phyloP scores from a whole-genome alignment of 1,140 invertebrate species.

The Platorchestia sp. region DNA sequence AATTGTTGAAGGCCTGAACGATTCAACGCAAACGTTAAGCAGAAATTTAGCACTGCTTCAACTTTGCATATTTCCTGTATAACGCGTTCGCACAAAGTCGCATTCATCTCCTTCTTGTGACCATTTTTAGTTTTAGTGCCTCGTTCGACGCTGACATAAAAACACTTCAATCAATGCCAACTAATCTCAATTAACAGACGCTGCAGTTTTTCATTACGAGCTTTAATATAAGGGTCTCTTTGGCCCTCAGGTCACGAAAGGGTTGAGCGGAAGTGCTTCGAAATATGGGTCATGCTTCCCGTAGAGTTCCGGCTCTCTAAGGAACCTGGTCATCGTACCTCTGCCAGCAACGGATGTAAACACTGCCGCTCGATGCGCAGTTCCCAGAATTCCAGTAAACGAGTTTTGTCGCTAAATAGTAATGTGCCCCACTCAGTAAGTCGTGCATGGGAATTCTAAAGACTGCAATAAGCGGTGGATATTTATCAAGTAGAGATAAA shows the following conservation, averaged over 20 bases:
- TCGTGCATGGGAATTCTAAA: background rate
- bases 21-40: background rate
- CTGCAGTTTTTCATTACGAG: background rate
- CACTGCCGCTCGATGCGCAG: conserved; percentile 10
- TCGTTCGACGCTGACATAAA: background rate
- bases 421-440: background rate
- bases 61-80: background rate
- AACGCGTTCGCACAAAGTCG: background rate
- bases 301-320: conserved; percentile 31
- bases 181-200: background rate
- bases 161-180: background rate
- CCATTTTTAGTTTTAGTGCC: background rate
- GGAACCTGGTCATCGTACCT: background rate
- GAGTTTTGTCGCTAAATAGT: background rate
- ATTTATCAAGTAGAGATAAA: background rate
- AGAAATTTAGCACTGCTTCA: background rate
- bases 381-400: background rate
- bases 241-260: background rate
- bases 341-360: background rate
- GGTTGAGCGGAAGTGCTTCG: conserved; percentile 32
- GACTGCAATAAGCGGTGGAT: background rate
- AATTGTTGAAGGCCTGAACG: no score
- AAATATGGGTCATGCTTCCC: conserved; percentile 51
- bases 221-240: background rate
- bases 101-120: background rate